These are phyloP conservation scores for Heliothis virescens DNA, from an alignment of 1,140 invertebrate species.

Conservation along the genomic window DNA sequence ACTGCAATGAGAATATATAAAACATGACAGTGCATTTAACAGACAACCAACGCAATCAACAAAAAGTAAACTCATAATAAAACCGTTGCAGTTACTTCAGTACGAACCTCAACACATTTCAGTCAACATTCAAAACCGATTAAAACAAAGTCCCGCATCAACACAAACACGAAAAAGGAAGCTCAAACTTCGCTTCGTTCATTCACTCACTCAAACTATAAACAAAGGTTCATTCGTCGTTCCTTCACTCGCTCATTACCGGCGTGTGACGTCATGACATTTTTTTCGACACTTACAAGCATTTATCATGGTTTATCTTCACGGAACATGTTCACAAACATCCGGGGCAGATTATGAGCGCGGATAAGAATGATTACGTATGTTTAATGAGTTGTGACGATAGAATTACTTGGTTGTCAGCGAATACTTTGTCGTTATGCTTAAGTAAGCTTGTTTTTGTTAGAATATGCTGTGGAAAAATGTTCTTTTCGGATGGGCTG, in stretches of 20 bases:
- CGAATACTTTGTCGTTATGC: not conserved
- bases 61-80: not conserved
- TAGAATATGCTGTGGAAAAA: not conserved
- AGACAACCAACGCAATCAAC: not conserved
- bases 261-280: conserved; percentile 38
- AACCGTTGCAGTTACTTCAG: not conserved
- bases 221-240: conserved; percentile 24
- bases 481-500: not conserved
- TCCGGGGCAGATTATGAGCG: conserved; percentile 42
- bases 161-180: conserved; percentile 9
- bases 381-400: conserved; percentile 42
- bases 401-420: conserved; percentile 26
- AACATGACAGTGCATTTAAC: too few relatives aligned
- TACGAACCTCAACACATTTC: not conserved
- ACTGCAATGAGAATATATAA: too few relatives aligned
- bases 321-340: conserved; percentile 39
- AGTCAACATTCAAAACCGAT: conserved; percentile 10
- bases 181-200: conserved; percentile 2
- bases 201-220: not conserved
- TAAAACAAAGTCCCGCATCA: not conserved
- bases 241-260: conserved; percentile 49
- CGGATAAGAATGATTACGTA: conserved; percentile 45
- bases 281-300: conserved; percentile 53
- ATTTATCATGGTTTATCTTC: conserved; percentile 53
- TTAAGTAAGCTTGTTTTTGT: not conserved